These are phyloP conservation scores for Palaemon carinicauda DNA, from an alignment of 1,140 invertebrate genomes.

Conservation along the genomic window DNA sequence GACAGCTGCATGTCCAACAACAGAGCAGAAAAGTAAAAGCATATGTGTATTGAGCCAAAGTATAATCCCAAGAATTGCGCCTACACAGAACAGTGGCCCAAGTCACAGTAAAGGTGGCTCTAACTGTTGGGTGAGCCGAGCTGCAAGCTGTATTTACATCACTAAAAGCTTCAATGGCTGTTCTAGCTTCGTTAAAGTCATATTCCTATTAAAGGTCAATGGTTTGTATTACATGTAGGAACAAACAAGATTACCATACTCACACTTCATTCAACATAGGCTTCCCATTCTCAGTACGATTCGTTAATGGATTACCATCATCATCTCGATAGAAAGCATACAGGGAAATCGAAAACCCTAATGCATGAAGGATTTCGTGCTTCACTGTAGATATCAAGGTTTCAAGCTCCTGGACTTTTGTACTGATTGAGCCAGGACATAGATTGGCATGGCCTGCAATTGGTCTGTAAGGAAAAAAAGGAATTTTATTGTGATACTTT, in stretches of 20 bases:
- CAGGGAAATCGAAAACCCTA: slow-evolving; percentile 94
- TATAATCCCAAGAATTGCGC: no score
- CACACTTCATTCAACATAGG: slow-evolving; percentile 87
- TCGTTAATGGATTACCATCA: slow-evolving; percentile 84
- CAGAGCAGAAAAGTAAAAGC: no score
- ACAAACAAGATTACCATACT: slow-evolving; percentile 67
- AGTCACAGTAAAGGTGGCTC: no score
- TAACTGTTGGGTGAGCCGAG: no score
- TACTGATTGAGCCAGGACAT: slow-evolving; percentile 90
- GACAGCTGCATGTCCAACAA: no score
- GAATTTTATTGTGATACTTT: slow-evolving; percentile 50
- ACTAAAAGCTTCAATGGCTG: no score
- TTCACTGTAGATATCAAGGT: slow-evolving; percentile 96
- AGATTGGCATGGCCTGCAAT: slow-evolving; percentile 98
- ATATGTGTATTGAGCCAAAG: no score
- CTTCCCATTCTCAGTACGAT: slow-evolving; percentile 83
- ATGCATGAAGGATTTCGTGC: slow-evolving; percentile 97
- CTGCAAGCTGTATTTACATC: no score
- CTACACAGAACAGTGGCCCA: no score
- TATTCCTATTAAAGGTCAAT: no score
- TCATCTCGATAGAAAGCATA: slow-evolving; percentile 94
- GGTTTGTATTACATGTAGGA: no score
- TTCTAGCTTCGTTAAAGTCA: no score
- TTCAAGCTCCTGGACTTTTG: slow-evolving; percentile 89
- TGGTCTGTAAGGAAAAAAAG: slow-evolving; percentile 72